Percentiles rank a stretch among this genome's conserved stretches.
Conservation (phyloP, 2,888 invertebrate species). For the Hedya salicella region DNA sequence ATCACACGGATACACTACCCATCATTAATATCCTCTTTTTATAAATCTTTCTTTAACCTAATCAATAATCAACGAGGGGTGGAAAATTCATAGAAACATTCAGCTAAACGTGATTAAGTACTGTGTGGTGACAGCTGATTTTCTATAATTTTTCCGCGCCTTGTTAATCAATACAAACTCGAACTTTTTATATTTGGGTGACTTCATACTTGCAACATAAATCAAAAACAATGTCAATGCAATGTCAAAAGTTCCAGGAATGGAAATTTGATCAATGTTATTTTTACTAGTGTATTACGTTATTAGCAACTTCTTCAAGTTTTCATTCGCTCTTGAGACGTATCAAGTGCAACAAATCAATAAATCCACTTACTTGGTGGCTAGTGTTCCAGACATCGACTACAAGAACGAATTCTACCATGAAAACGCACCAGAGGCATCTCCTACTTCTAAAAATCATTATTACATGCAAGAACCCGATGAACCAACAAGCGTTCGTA, state of each 20-base stretch:
- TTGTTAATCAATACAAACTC: not conserved
- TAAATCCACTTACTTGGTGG: conserved; percentile 69
- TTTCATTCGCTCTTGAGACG: conserved; percentile 62
- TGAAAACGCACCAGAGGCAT: conserved; percentile 39
- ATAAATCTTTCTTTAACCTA: too few species aligned
- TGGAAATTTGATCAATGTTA: conserved; percentile 22
- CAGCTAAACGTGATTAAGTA: too few species aligned
- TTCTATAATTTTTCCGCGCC: too few species aligned
- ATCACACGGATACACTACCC: too few species aligned
- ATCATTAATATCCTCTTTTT: too few species aligned
- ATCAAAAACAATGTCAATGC: not conserved
- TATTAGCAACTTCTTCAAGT: conserved; percentile 56
- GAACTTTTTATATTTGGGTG: not conserved
- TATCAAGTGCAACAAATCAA: conserved; percentile 72
- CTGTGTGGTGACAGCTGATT: too few species aligned
- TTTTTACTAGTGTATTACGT: conserved; percentile 58
- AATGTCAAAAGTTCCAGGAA: conserved; percentile 33
- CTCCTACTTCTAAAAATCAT: not conserved
- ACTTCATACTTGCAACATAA: not conserved
- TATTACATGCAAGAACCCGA: conserved; percentile 11
- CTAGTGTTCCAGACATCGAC: conserved; percentile 62
- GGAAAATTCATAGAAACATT: too few species aligned
- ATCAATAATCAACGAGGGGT: too few species aligned
- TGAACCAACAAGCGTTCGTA: conserved; percentile 48
- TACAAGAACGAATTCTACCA: conserved; percentile 43